Base-by-base conservation (phyloP, 1,140 invertebrate genomes). In the Bilobella aurantiaca region DNA sequence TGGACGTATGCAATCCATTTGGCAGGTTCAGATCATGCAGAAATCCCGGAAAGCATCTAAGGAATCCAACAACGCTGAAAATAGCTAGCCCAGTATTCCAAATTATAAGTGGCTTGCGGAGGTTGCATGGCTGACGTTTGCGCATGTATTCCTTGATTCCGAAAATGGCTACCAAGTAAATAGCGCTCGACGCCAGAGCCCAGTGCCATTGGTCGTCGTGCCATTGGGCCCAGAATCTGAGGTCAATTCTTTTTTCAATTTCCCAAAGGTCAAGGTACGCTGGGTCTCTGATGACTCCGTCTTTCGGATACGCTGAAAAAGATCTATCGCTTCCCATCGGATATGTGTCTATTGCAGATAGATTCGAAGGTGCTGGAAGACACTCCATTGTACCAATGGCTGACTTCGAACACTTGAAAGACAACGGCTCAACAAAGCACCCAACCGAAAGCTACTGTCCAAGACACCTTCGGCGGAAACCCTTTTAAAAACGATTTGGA, bases 251-350 rank as follows among this genome's bases (percentile, higher is more conserved):
- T 42, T 42, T 42, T 42, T 42, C 34, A 42, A 42, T 12, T 8
- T 42, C 34, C 34, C 34, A 42, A 42, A 42, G 34, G 18, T 18
- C 8, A 12, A 42, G 34, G 34, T 42, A 42, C 18, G 8, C 34
- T 12, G 34, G 34, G 18, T 42, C 34, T 28, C 3, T 60, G 58
- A 59, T 65, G 27, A 16, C 8, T 12, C 62, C 62, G 29, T 57
- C 62, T 30, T 64, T 46, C 21, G 53, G 8, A 12, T 21, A 8
- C 53, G 5, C 53, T 8, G 27, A 21, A 21, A 57, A 21, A 12
- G 53, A n/a, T n/a, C n/a, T n/a, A n/a, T n/a, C n/a, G n/a, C n/a
- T n/a, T n/a, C n/a, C n/a, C n/a, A n/a, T n/a, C n/a, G n/a, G n/a
- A n/a, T n/a, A n/a, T n/a, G n/a, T n/a, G n/a, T n/a, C n/a, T n/a